Base-by-base conservation (phyloP, 1,140 invertebrate genomes). In the Dendroctonus valens region DNA sequence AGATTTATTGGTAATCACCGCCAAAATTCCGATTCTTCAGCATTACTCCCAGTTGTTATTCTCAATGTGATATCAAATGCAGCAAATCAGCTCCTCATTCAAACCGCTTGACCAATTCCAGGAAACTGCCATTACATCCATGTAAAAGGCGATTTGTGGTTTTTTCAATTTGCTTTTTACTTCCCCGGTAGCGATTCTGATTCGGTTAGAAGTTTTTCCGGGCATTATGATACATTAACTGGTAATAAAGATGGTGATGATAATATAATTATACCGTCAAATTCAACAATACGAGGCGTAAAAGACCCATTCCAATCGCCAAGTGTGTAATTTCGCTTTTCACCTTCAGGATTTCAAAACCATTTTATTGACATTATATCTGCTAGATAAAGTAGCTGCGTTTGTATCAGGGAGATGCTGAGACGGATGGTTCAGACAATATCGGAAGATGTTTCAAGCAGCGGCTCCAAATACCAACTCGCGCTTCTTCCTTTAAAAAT, bases 241-340 rank as follows among this genome's bases (percentile, higher is more conserved):
- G 37, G 58, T 48, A 50, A 60, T 60, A 60, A 60, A 60, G 58
- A 60, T 60, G 44, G 46, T 60, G 58, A 60, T 60, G 58, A 60
- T 60, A 60, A 60, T 60, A 50, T 60, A 60, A 60, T 60, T 60
- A 60, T 60, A 60, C 44, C 48, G 58, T 60, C 49, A 60, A 60
- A 60, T 50, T 12, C 46, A 60, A 60, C 42, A 60, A 50, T 60
- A 60, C 46, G 6, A 7, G 58, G 58, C 58, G 58, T 60, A 38
- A 60, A 60, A 60, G 58, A 60, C 7, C 26, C 58, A 50, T 60
- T 60, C 46, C 58, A 38, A 49, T 8, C 44, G 37, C 37, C 46
- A 6, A 44, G 26, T 50, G 26, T 60, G 58, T 60, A 60, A 60
- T 60, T 60, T 60, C 40, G 41, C 5, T 60, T 50, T 60, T 60